Evolutionary conservation across 2,113 vertebrate species (phyloP), one percentile per base, ranked within the genome.

Genomic region (Ophiodon elongatus): DNA sequence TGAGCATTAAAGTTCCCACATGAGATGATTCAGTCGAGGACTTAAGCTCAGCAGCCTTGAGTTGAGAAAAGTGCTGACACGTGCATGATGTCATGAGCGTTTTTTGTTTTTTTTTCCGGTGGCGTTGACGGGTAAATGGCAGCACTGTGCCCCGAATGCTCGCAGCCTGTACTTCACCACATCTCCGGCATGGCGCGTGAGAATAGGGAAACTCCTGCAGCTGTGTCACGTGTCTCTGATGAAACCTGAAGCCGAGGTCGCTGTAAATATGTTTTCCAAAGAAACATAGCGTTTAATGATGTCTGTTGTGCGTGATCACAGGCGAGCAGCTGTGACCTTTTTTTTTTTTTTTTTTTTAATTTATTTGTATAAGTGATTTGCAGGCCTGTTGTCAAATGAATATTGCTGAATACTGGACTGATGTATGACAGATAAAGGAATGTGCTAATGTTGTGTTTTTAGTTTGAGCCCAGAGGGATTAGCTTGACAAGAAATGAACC

Each of bases 261-360:
- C 31, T 90, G 89, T 90, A 92, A 73, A 87, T 89, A 86, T 56
- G 73, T 86, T 86, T 84, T 86, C 91, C 91, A 90, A 89, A 91
- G 91, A 91, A 73, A 71, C 76, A 43, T 84, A 21, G 39, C 25
- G 73, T 82, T 60, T 73, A 39, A 64, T 54, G 63, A 62, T 13
- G 72, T 83, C 73, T 63, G n/a, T 75, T 47, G 76, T 71, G 82
- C 31, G 33, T 45, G 43, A 19, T 79, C 60, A 3, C 72, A 63
- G 83, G 69, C 50, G 6, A 80, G 31, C 29, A 43, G 90, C 90
- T 84, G 85, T 85, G 80, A 70, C 57, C 37, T 76, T 47, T 91
- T n/a, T n/a, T n/a, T n/a, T n/a, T n/a, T n/a, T n/a, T n/a, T n/a
- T n/a, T n/a, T n/a, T n/a, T n/a, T 41, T 91, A 89, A 93, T 92